A percentile compares a stretch with the other conserved stretches of the same genome.
Conservation (phyloP, 1,140 invertebrate genomes). For the Epicauta chinensis region DNA sequence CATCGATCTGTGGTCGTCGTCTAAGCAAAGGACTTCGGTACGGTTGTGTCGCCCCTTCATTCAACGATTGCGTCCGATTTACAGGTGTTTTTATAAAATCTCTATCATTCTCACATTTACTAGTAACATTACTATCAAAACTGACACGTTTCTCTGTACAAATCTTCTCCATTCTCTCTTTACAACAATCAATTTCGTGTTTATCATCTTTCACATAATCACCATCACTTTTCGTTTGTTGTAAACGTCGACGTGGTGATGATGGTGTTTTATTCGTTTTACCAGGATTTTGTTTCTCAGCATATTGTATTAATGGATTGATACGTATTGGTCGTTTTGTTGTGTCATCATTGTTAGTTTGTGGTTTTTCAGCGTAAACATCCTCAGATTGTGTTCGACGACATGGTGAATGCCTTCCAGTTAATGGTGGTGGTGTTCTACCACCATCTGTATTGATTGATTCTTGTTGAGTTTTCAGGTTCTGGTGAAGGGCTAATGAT, state of each 20-base stretch:
- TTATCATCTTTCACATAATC: background rate
- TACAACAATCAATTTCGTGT: too few species aligned
- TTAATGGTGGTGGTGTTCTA: too few species aligned
- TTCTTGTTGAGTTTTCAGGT: conserved; percentile 11
- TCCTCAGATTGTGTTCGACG: conserved; percentile 33
- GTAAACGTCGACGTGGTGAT: background rate
- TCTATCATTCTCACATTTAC: conserved; percentile 6
- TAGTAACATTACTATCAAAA: conserved; percentile 24
- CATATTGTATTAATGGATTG: conserved; percentile 29
- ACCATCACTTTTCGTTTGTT: conserved; percentile 2
- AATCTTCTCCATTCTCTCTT: too few species aligned
- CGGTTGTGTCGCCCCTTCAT: conserved; percentile 1
- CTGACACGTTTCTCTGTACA: conserved; percentile 30
- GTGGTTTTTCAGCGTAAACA: conserved; percentile 21
- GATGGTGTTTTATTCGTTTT: conserved; percentile 4
- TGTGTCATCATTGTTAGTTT: background rate
- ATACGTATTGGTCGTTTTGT: conserved; percentile 18
- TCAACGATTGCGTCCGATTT: conserved; percentile 2
- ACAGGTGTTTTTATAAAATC: background rate
- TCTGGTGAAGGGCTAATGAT: conserved; percentile 32
- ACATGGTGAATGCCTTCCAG: conserved; percentile 25
- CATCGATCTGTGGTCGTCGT: too few species aligned
- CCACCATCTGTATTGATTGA: too few species aligned
- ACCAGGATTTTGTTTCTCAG: conserved; percentile 4
- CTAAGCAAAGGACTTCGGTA: background rate